Conservation (phyloP, 2,888 invertebrate species). For the Danaus chrysippus region DNA sequence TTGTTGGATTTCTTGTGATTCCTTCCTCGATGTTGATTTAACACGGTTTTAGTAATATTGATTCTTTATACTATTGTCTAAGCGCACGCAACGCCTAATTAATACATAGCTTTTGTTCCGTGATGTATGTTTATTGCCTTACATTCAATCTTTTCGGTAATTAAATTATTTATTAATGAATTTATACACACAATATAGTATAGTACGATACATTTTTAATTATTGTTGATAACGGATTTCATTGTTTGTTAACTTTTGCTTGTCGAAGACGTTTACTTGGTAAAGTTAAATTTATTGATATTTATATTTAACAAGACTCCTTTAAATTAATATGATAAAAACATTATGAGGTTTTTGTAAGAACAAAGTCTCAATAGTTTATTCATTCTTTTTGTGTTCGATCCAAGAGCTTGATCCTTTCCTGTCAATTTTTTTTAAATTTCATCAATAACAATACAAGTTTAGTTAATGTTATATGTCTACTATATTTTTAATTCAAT, state of each 20-base stretch:
- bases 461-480: too few relatives aligned
- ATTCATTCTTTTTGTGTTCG: too few relatives aligned
- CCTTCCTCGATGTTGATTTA: constrained; percentile 77
- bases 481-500: too few relatives aligned
- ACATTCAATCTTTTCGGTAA: constrained; percentile 5
- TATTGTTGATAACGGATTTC: constrained; percentile 7
- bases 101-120: constrained; percentile 60
- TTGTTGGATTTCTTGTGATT: constrained; percentile 76
- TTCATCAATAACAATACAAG: too few relatives aligned
- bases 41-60: constrained; percentile 78
- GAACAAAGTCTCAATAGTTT: too few relatives aligned
- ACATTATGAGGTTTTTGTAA: too few relatives aligned
- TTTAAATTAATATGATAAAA: too few relatives aligned
- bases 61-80: constrained; percentile 76
- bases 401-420: too few relatives aligned
- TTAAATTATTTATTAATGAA: constrained; percentile 1
- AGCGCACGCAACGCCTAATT: constrained; percentile 73
- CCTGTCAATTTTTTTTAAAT: too few relatives aligned
- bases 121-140: constrained; percentile 48
- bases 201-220: constrained; percentile 6
- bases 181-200: constrained; percentile 6
- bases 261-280: too few relatives aligned
- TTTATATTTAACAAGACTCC: too few relatives aligned
- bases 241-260: background rate
- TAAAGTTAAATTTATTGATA: too few relatives aligned